Conservation (phyloP, 2,113 vertebrate species). For the Sciurus niger region DNA sequence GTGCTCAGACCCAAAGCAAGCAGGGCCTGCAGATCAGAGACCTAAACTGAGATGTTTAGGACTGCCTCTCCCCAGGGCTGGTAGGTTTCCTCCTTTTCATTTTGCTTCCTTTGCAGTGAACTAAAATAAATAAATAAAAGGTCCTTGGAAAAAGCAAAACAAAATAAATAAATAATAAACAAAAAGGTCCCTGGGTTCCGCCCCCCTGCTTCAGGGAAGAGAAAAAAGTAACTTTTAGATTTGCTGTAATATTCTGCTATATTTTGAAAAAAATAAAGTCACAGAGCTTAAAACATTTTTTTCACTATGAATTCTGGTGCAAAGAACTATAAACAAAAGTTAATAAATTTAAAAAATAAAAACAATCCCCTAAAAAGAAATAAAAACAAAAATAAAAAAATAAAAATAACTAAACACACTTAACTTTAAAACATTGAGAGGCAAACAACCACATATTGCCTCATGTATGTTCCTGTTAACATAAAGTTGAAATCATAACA, state of each 20-base stretch:
- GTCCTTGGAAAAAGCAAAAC: no score
- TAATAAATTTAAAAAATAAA: no score
- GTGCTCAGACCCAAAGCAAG: background rate
- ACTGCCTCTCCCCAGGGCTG: background rate
- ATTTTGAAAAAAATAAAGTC: background rate
- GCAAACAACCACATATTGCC: no score
- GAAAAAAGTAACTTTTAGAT: background rate
- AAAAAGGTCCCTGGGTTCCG: background rate
- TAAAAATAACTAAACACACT: no score
- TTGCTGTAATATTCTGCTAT: background rate
- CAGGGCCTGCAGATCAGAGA: background rate
- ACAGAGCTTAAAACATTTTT: background rate
- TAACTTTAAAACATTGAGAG: no score
- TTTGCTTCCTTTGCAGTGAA: background rate
- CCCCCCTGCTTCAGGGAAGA: background rate
- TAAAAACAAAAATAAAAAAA: no score
- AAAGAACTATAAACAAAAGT: no score
- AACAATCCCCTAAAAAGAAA: no score
- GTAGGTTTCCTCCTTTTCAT: background rate
- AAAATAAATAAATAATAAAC: background rate
- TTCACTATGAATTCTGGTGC: no score
- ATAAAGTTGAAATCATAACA: no score
- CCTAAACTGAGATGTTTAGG: background rate
- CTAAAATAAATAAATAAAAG: background rate
- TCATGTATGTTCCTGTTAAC: no score